phyloP scores from a whole-genome alignment of 2,888 invertebrate species.

The Sminthurinus aureus region DNA sequence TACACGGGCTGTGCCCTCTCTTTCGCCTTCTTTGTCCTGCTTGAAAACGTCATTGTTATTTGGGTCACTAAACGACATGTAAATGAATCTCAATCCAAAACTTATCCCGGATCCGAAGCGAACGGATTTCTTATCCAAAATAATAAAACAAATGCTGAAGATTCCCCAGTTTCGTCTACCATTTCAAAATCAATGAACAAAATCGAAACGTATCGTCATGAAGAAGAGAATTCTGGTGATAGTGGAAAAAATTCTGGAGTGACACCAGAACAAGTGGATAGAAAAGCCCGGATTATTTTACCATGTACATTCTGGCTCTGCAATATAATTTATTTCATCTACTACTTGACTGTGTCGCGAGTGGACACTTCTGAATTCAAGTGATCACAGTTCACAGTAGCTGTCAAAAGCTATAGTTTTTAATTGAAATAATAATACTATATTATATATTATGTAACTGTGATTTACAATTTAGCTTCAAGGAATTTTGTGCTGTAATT shows the following conservation, averaged over 20 bases:
- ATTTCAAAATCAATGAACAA: not conserved
- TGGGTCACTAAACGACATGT: not conserved
- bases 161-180: not conserved
- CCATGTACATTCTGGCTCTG: not conserved
- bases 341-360: not conserved
- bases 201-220: not conserved
- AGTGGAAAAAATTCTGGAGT: not conserved
- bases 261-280: slow-evolving; percentile 25
- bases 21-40: not conserved
- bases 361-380: not conserved
- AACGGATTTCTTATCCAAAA: not conserved
- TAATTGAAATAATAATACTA: no score
- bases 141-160: not conserved
- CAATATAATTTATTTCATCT: not conserved
- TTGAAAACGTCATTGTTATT: slow-evolving; percentile 28
- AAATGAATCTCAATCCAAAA: not conserved
- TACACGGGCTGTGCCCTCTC: slow-evolving; percentile 16
- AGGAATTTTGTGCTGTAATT: no score
- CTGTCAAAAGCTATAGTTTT: no score
- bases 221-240: not conserved
- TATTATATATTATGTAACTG: no score
- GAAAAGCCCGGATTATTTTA: slow-evolving; percentile 25
- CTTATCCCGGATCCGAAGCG: not conserved
- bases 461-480: no score
- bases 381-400: no score